Evolutionary conservation across 2,888 invertebrate species (phyloP).

Genomic region (Agrilus biguttatus): DNA sequence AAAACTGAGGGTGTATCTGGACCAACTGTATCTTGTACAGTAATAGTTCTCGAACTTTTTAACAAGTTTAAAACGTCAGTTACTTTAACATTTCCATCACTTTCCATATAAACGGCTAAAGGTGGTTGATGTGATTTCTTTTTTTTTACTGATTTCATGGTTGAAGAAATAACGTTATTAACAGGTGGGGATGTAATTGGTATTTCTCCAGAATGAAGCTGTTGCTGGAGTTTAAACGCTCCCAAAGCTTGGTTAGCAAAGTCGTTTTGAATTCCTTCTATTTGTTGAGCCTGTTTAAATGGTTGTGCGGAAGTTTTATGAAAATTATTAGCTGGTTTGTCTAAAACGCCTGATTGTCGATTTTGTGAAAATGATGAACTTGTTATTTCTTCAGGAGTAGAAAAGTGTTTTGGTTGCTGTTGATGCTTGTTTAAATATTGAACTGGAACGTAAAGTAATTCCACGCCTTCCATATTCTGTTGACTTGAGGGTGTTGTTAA

Average conservation of each 20-base stretch:
- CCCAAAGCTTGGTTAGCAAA: slow-evolving; percentile 29
- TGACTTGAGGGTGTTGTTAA: slow-evolving; percentile 16
- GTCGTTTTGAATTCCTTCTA: slow-evolving; percentile 28
- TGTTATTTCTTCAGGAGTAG: no score
- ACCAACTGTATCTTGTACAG: slow-evolving; percentile 60
- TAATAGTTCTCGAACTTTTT: slow-evolving; percentile 56
- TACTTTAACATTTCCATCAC: slow-evolving; percentile 41
- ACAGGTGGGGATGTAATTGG: slow-evolving; percentile 26
- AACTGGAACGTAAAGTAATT: slow-evolving; percentile 68
- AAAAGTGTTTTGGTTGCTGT: background rate
- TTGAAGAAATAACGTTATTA: slow-evolving; percentile 32
- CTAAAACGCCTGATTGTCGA: no score
- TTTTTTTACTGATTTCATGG: slow-evolving; percentile 36
- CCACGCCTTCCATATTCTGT: slow-evolving; percentile 45
- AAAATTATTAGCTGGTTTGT: background rate
- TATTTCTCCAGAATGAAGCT: slow-evolving; percentile 22
- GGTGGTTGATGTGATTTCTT: slow-evolving; percentile 73
- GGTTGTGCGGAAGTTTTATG: slow-evolving; percentile 1
- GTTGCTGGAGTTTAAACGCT: slow-evolving; percentile 26
- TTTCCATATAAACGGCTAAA: slow-evolving; percentile 63
- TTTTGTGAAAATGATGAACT: no score
- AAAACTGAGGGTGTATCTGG: slow-evolving; percentile 62
- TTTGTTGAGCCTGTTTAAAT: slow-evolving; percentile 12
- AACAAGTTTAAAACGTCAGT: slow-evolving; percentile 56
- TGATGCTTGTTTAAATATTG: slow-evolving; percentile 49